These are phyloP conservation scores for Mixornis gularis DNA, from an alignment of 2,113 vertebrate species.

Conservation along the genomic window DNA sequence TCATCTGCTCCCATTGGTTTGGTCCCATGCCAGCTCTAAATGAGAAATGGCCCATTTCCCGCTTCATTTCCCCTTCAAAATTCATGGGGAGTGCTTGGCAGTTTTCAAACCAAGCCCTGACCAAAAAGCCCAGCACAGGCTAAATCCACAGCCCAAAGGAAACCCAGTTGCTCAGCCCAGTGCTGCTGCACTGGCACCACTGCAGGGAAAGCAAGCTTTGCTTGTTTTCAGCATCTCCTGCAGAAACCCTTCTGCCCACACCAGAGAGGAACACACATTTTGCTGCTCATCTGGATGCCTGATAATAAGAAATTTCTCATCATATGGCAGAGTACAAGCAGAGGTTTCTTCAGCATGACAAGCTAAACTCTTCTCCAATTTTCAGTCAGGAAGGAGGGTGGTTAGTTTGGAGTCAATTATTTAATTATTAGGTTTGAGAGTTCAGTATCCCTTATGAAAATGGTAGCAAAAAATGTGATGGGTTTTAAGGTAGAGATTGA, in stretches of 20 bases:
- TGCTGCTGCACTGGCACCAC: neutral
- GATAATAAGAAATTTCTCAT: neutral
- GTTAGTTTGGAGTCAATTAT: neutral
- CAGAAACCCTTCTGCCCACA: neutral
- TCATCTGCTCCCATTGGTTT: conserved; percentile 42
- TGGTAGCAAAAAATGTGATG: neutral
- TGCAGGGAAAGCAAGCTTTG: neutral
- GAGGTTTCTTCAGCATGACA: neutral
- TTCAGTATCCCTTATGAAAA: neutral
- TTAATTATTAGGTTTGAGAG: neutral
- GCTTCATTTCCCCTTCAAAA: conserved; percentile 31
- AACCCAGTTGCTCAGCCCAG: neutral
- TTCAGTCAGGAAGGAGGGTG: neutral
- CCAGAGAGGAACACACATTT: neutral
- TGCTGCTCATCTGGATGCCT: neutral
- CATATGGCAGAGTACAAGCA: neutral
- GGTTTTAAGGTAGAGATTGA: neutral
- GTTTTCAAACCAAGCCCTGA: neutral
- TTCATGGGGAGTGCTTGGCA: neutral
- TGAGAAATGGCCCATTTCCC: conserved; percentile 35
- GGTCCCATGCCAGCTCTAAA: neutral
- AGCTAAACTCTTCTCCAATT: neutral
- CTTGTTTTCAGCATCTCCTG: neutral
- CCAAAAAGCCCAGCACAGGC: neutral
- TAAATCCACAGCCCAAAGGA: neutral